Percentiles rank a stretch among this genome's conserved stretches.
Conservation (phyloP, 2,888 invertebrate species). For the Philereme transversata region DNA sequence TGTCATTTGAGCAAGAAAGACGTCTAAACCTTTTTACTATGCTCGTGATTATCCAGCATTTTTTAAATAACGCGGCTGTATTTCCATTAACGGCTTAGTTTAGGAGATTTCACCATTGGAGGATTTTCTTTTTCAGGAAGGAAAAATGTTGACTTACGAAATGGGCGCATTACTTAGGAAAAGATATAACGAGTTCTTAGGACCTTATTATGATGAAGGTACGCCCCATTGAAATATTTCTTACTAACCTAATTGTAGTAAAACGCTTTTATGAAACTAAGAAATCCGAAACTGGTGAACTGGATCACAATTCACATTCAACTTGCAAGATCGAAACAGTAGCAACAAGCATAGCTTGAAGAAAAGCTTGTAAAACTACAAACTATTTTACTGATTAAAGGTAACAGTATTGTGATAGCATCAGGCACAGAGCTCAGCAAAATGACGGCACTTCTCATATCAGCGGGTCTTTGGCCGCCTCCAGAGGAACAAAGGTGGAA, state of each 20-base stretch:
- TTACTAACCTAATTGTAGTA: too few species aligned
- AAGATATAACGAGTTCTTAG: conserved; percentile 79
- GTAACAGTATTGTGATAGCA: conserved; percentile 79
- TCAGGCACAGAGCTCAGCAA: conserved; percentile 90
- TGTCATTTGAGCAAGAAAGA: too few species aligned
- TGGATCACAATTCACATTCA: too few species aligned
- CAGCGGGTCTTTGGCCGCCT: conserved; percentile 89
- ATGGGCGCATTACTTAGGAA: conserved; percentile 83
- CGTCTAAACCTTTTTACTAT: too few species aligned
- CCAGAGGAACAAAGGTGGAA: conserved; percentile 76
- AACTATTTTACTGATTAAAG: conserved; percentile 38
- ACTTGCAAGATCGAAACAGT: too few species aligned
- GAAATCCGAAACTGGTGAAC: too few species aligned
- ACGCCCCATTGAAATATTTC: conserved; percentile 12
- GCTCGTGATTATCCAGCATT: too few species aligned
- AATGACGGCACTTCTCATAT: conserved; percentile 88
- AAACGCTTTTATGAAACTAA: too few species aligned
- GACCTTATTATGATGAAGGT: conserved; percentile 73
- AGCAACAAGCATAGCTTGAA: neutral
- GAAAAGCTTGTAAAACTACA: neutral
- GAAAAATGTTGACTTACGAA: conserved; percentile 81
- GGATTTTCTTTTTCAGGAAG: conserved; percentile 68
- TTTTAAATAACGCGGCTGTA: too few species aligned
- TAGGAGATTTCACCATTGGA: neutral
- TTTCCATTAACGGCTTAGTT: too few species aligned